A percentile compares a stretch with the other conserved stretches of the same genome.
Evolutionary conservation across 2,888 invertebrate species (phyloP).

Genomic region (Parochlus steinenii): DNA sequence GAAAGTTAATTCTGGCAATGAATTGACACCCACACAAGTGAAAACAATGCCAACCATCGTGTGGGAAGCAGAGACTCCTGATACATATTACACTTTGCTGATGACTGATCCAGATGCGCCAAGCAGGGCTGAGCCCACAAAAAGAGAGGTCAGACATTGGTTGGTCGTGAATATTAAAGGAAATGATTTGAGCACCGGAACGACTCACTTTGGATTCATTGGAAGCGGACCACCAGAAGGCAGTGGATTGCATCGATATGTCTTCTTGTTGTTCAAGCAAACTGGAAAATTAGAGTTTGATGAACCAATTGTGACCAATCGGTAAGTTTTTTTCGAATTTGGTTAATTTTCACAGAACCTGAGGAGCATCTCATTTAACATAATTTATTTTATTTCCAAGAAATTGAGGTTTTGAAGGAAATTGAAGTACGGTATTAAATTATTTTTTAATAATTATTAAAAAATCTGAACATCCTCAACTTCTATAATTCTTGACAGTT

Average conservation of each 20-base stretch:
- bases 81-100: constrained; percentile 11
- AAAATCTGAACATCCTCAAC: too few relatives aligned
- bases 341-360: too few relatives aligned
- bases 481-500: too few relatives aligned
- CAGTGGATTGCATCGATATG: constrained; percentile 40
- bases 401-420: too few relatives aligned
- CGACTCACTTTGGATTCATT: constrained; percentile 36
- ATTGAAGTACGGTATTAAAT: too few relatives aligned
- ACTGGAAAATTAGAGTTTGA: constrained; percentile 30
- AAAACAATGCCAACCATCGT: constrained; percentile 8
- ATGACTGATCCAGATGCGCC: constrained; percentile 48
- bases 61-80: constrained; percentile 2
- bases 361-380: too few relatives aligned
- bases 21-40: constrained; percentile 11
- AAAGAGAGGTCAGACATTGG: constrained; percentile 22
- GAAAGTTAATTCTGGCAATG: constrained; percentile 11
- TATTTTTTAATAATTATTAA: too few relatives aligned
- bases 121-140: constrained; percentile 41
- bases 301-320: constrained; percentile 27
- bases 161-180: constrained; percentile 30
- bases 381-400: too few relatives aligned
- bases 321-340: too few relatives aligned
- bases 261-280: constrained; percentile 45
- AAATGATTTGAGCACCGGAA: constrained; percentile 34
- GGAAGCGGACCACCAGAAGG: constrained; percentile 48